Base-by-base conservation (phyloP, 2,113 vertebrate genomes). In the Rana temporaria region DNA sequence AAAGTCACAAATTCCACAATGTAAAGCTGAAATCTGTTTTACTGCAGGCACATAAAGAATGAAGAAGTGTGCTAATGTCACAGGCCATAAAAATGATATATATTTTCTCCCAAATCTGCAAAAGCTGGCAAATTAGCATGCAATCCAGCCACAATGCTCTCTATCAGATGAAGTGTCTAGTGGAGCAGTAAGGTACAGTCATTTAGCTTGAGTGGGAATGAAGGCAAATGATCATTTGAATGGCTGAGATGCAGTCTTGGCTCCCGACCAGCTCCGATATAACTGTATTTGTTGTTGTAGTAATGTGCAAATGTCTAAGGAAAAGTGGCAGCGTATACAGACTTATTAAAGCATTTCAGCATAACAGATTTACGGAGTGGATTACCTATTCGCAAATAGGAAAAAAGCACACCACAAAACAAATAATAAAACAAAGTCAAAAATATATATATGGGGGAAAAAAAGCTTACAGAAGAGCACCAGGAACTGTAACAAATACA, bases 151-250 rank as follows among this genome's bases (percentile, higher is more conserved):
- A 64, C 79, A 64, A 34, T 42, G 79, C 68, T 63, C 18, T 64
- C 63, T 64, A 70, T 81, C 57, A 64, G 68, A 60, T 38, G 79
- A 71, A 63, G 79, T 26, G 79, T 55, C 79, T 81, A 59, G 63
- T 64, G 57, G 69, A 71, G 79, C 68, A 72, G 68, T 11, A 48
- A 81, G 68, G 68, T 81, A 72, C 57, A 81, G 79, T 64, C 68
- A 72, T 81, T 72, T 81, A 68, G 72, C 65, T 30, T 22, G 30
- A 64, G 57, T 81, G 59, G 68, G 16, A 81, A 64, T 72, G 71
- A 77, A 77, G 65, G 62, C 65, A 77, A 83, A 77, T 67, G 81
- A 83, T 83, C 64, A 69, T 77, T 67, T 57, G 32, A 75, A 66
- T 83, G 63, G 73, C 30, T 83, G 48, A 68, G 81, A 77, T 75